Evolutionary conservation across 2,113 vertebrate genomes (phyloP).

Genomic region (Hyperoodon ampullatus): DNA sequence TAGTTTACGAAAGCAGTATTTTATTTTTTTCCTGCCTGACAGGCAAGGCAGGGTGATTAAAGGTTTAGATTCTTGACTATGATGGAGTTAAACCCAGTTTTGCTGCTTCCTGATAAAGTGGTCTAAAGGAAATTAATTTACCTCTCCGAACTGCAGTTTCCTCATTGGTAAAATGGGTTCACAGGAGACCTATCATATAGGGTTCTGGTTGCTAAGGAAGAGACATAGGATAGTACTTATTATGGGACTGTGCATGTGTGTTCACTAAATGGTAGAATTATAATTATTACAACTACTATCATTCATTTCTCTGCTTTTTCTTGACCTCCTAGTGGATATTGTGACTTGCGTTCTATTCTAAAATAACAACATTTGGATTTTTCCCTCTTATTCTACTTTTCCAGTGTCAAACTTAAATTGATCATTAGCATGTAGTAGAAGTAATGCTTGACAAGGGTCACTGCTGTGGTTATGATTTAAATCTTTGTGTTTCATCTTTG

Average conservation of each 20-base stretch:
- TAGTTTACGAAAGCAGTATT: background rate
- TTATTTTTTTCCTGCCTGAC: background rate
- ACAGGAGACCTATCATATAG: background rate
- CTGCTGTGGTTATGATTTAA: background rate
- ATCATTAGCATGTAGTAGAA: rapidly evolving
- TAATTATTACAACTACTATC: background rate
- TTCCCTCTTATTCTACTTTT: background rate
- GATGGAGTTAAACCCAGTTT: background rate
- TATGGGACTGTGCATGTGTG: background rate
- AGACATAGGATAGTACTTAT: rapidly evolving
- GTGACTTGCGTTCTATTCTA: background rate
- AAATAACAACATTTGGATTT: background rate
- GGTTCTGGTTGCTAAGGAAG: background rate
- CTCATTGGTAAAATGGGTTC: background rate
- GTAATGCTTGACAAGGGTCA: background rate
- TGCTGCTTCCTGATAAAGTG: rapidly evolving
- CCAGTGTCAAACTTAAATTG: background rate
- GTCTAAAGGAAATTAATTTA: background rate
- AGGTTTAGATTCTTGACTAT: background rate
- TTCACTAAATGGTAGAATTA: background rate
- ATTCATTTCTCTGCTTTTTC: background rate
- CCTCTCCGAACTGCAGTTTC: background rate
- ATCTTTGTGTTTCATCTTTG: background rate
- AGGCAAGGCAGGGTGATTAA: background rate
- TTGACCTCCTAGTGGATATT: background rate